Percentiles rank a stretch among this genome's conserved stretches.
Conservation (phyloP, 2,888 invertebrate species). For the Epinotia nisella region DNA sequence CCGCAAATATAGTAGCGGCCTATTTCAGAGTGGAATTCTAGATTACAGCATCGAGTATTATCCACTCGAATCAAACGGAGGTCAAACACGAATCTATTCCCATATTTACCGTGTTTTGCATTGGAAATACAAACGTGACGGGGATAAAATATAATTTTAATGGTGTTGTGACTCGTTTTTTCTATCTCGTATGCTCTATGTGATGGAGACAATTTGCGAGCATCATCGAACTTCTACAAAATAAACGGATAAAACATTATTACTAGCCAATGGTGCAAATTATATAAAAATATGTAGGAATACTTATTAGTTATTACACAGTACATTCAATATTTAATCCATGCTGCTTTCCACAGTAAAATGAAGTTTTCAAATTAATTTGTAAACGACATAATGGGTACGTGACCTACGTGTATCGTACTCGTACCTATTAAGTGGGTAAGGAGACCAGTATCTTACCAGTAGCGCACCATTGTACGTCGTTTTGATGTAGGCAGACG, state of each 20-base stretch:
- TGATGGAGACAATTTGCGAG: conserved; percentile 74
- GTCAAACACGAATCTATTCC: conserved; percentile 73
- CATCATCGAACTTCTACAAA: conserved; percentile 73
- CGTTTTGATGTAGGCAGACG: conserved; percentile 72
- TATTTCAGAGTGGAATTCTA: conserved; percentile 74
- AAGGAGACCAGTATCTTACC: conserved; percentile 55
- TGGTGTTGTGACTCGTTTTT: conserved; percentile 56
- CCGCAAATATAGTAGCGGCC: conserved; percentile 85
- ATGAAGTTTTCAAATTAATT: not conserved
- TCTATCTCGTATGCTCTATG: conserved; percentile 70
- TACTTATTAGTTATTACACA: too few relatives aligned
- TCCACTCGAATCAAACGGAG: conserved; percentile 72
- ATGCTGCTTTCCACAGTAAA: not conserved
- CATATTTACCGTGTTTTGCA: conserved; percentile 61
- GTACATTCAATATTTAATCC: not conserved
- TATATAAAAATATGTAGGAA: too few relatives aligned
- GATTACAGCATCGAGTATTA: conserved; percentile 67
- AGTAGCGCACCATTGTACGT: conserved; percentile 64
- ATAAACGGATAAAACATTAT: not conserved
- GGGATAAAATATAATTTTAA: conserved; percentile 70
- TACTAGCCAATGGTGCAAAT: too few relatives aligned
- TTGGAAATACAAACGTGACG: conserved; percentile 73
- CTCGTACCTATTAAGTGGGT: not conserved
- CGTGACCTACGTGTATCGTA: not conserved
- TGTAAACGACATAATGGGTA: not conserved